Base-by-base conservation (phyloP, 2,113 vertebrate genomes). In the Phalacrocorax brasilianus region DNA sequence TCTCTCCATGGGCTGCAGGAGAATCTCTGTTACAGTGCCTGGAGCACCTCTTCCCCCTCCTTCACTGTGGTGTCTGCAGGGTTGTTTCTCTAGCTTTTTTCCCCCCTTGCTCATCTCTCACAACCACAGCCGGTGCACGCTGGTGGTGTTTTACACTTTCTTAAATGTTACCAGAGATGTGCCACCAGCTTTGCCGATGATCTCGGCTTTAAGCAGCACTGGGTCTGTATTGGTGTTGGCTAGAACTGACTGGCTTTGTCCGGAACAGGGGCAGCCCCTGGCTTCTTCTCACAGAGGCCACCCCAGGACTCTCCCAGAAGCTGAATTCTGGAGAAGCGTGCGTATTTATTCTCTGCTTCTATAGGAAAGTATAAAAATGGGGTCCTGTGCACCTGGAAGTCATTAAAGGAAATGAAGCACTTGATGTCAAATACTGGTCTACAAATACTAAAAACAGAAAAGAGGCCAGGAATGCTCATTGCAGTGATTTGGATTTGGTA, bases 91-190 rank as follows among this genome's bases (percentile, higher is more conserved):
- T 62, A 4, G 5, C 11, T 45, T 50, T 16, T 50, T 63, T 5
- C 1, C 0, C 0, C 28, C 6, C 16, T 58, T 4, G 0, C 11
- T 50, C 4, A 4, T 11, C 21, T 65, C 17, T n/a, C 1, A 1
- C 8, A 66, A 5, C 28, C 1, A 1, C 8, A 66, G 5, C 28
- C 5, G 3, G 24, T 63, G n/a, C 16, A 26, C 5, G 3, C 7
- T 35, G 8, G 19, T 6, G 0, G 4, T 40, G 68, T 79, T 77
- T 70, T 19, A 32, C 13, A 9, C 2, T 24, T 53, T 28, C 12
- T 73, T 27, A 52, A 68, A 30, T n/a, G 9, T 14, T 81, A 8
- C 1, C 9, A 12, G 14, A 24, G 44, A 59, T 13, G 8, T 85
- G 32, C 28, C 38, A 63, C 6, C 4, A 27, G 28, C 16, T 50